These are phyloP conservation scores for Melinaea marsaeus DNA, from an alignment of 2,888 invertebrate species.

Conservation along the genomic window DNA sequence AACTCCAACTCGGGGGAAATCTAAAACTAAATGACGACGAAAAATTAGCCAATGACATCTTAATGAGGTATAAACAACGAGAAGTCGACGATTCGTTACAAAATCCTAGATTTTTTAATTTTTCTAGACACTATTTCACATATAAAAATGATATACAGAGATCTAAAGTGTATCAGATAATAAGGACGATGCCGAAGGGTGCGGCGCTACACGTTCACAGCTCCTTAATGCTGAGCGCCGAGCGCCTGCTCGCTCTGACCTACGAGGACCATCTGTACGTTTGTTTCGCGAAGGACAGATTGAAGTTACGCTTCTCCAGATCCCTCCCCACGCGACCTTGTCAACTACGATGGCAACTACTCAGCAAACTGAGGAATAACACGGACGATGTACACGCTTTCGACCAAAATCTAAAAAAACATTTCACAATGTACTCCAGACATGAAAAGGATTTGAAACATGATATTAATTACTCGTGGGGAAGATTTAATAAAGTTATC, in stretches of 20 bases:
- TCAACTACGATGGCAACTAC: slow-evolving; percentile 65
- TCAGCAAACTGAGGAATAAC: slow-evolving; percentile 65
- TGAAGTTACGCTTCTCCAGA: slow-evolving; percentile 59
- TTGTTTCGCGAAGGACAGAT: slow-evolving; percentile 53
- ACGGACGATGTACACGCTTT: slow-evolving; percentile 64
- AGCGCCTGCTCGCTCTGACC: slow-evolving; percentile 80
- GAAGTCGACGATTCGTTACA: slow-evolving; percentile 72
- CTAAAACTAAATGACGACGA: slow-evolving; percentile 70
- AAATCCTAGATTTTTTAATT: slow-evolving; percentile 75
- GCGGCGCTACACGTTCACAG: slow-evolving; percentile 84
- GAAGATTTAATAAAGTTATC: slow-evolving; percentile 76
- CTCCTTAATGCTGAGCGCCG: slow-evolving; percentile 78
- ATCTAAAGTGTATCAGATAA: slow-evolving; percentile 82
- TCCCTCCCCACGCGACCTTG: slow-evolving; percentile 54
- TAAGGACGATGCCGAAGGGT: slow-evolving; percentile 86
- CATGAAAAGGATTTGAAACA: slow-evolving; percentile 54
- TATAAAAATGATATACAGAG: slow-evolving; percentile 77
- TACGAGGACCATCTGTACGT: slow-evolving; percentile 80
- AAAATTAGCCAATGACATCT: slow-evolving; percentile 69
- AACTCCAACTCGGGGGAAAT: slow-evolving; percentile 69
- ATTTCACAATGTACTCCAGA: slow-evolving; percentile 74
- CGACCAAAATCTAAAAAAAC: slow-evolving; percentile 71
- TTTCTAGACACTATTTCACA: slow-evolving; percentile 81
- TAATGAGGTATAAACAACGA: slow-evolving; percentile 76
- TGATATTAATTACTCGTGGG: slow-evolving; percentile 79